Evolutionary conservation across 2,113 vertebrate genomes (phyloP), one percentile per base, ranked within the genome.

Genomic region (Psilopsiagon aurifrons): DNA sequence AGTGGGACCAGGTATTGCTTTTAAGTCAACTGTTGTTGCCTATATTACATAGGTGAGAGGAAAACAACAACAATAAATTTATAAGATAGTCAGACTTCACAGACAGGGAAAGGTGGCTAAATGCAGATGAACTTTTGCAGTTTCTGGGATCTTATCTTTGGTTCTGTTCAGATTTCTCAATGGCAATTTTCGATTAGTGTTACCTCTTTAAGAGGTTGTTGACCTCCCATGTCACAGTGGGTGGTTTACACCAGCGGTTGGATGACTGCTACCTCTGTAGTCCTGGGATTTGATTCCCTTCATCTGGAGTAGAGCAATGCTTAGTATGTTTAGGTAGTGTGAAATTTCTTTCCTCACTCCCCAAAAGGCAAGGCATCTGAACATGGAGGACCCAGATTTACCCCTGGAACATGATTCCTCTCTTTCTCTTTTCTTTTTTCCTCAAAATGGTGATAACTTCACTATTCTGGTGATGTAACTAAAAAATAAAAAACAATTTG

Each of bases 11-110:
- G 16, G 17, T 88, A 70, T 77, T 80, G 75, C 86, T 96, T 94
- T 94, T 93, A 88, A 95, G 64, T 94, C 79, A 73, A 3, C 71
- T 51, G 37, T 73, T 91, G 28, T 95, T 95, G 73, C 70, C 19
- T 57, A 4, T 1, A 1, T 80, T 90, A 52, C 20, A 24, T 17
- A 27, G 31, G 22, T 51, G 62, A 80, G 20, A 20, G 27, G 67
- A 2, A 33, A 79, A 93, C 64, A 55, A 6, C 2, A 49, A 25
- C 15, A 29, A 15, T 39, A 74, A 78, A 41, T 17, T 18, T 20
- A 2, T 67, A 51, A 54, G 62, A 54, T 51, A 59, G 8, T 92
- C 46, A 41, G 44, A 60, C 54, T 92, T 91, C 35, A 29, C 27
- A 31, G 49, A 27, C 25, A 11, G 10, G 15, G 9, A 69, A 51